Base-by-base conservation (phyloP, 2,797 vertebrate genomes). In the Leuciscus waleckii region DNA sequence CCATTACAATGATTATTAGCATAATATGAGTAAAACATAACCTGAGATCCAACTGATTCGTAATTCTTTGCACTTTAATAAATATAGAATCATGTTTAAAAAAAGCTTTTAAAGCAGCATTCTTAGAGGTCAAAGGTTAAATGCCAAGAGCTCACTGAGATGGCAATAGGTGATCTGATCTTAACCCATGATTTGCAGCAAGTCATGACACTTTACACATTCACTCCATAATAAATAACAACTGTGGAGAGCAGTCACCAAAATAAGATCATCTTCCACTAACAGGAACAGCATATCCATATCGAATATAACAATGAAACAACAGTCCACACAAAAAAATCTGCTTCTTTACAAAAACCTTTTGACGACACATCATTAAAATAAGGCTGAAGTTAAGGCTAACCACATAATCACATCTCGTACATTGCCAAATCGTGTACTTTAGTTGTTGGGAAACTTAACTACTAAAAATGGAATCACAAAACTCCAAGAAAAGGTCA, bases 91-190 rank as follows among this genome's bases (percentile, higher is more conserved):
- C 8, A 46, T 91, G 92, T 92, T 90, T 86, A 89, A 91, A 92
- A 94, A 95, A 92, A 91, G 91, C 46, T 88, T 84, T 90, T 94
- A 93, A 94, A 95, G 86, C 87, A 91, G 92, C 91, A 90, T 92
- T 90, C 91, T 85, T 85, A 46, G 79, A 85, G 92, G 92, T 95
- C 93, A 95, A 85, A 93, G 94, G 94, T 94, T 88, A 89, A 92
- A 91, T 91, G 92, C 89, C 93, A 92, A 91, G 91, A 90, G 92
- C 92, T 93, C 92, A 94, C 91, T 93, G 90, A 93, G 92, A 93
- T 90, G 91, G 92, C 94, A 93, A 39, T 73, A 87, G 69, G 83
- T 84, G 91, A 91, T 90, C 83, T 84, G 91, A 91, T 90, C 83
- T 86, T 77, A 76, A 86, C 83, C 68, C 89, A 86, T 90, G 88